A percentile compares a stretch with the other conserved stretches of the same genome.
phyloP scores from a whole-genome alignment of 2,888 invertebrate species.

The Synanthedon tipuliformis region DNA sequence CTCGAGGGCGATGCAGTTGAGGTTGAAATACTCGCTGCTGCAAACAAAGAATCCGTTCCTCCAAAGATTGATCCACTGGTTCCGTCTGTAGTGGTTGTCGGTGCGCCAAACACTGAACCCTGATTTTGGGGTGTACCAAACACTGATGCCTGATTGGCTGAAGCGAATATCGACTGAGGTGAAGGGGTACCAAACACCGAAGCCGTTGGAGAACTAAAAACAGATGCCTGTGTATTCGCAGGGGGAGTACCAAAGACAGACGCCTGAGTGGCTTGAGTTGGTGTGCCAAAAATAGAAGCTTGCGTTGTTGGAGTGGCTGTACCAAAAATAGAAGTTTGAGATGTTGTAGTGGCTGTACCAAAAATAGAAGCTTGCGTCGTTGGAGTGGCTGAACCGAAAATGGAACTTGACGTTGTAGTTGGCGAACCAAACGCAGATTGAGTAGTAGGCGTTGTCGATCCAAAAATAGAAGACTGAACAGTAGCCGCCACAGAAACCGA shows the following conservation, averaged over 20 bases:
- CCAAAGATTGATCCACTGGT: conserved; percentile 43
- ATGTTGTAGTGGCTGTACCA: conserved; percentile 11
- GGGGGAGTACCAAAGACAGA: conserved; percentile 17
- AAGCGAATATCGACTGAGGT: conserved; percentile 4
- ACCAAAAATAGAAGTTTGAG: conserved; percentile 19
- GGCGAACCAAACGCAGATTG: conserved; percentile 9
- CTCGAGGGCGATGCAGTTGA: conserved; percentile 36
- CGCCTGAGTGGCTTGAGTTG: conserved; percentile 13
- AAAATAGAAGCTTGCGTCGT: conserved; percentile 17
- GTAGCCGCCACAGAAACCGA: conserved; percentile 9
- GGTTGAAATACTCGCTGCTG: conserved; percentile 55
- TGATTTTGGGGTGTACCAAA: conserved; percentile 5
- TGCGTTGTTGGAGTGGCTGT: conserved; percentile 16
- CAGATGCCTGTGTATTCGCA: conserved; percentile 13
- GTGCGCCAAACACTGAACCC: conserved; percentile 15
- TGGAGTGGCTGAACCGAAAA: conserved; percentile 21
- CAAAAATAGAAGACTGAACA: conserved; percentile 1
- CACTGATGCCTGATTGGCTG: neutral
- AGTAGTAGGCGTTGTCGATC: conserved; percentile 3
- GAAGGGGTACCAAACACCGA: conserved; percentile 5
- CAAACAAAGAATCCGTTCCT: conserved; percentile 45
- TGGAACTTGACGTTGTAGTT: conserved; percentile 16
- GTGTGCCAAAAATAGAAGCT: conserved; percentile 22
- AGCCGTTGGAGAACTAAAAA: conserved; percentile 9
- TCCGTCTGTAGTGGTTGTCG: conserved; percentile 23